A percentile compares a stretch with the other conserved stretches of the same genome.
Conservation (phyloP, 2,113 vertebrate genomes). For the Okapia johnstoni region DNA sequence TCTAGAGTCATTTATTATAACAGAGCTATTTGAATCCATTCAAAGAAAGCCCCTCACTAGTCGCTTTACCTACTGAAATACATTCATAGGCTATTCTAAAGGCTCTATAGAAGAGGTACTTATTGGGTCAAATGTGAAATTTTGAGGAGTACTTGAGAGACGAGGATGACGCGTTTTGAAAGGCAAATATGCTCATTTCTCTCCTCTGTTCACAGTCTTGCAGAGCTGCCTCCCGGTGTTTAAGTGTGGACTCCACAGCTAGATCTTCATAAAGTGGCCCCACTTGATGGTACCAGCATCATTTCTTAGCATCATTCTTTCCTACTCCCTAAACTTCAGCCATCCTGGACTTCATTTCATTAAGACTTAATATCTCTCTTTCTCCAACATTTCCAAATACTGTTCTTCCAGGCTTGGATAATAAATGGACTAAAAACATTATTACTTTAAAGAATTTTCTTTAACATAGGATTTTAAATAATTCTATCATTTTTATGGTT, state of each 20-base stretch:
- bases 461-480: background rate
- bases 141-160: background rate
- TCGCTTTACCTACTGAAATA: background rate
- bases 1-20: background rate
- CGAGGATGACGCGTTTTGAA: fast-evolving
- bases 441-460: background rate
- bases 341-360: background rate
- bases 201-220: background rate
- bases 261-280: too few relatives aligned
- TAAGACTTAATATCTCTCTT: background rate
- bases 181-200: background rate
- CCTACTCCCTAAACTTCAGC: background rate
- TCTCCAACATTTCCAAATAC: background rate
- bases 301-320: background rate
- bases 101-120: background rate
- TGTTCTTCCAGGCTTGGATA: background rate
- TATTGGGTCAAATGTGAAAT: background rate
- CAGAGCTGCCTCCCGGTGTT: too few relatives aligned
- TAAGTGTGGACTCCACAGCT: background rate
- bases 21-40: background rate
- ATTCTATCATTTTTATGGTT: background rate
- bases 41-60: background rate
- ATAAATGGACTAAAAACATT: background rate
- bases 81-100: background rate
- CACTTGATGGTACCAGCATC: background rate